Conservation (phyloP, 2,113 vertebrate genomes). For the Mustelus asterias region DNA sequence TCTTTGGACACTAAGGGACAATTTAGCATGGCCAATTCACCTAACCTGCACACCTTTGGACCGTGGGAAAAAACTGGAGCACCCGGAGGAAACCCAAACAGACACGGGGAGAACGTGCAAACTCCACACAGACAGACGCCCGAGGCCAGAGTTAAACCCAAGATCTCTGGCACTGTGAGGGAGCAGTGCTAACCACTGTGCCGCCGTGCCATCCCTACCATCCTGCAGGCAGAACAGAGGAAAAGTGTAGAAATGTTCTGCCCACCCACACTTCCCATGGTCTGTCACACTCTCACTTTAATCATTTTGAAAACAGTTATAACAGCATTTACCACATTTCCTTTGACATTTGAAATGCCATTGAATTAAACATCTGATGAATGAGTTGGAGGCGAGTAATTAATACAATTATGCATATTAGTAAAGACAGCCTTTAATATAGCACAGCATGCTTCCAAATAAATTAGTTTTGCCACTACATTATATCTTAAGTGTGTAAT, state of each 20-base stretch:
- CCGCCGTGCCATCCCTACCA: too few species aligned
- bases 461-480: not conserved
- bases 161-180: too few species aligned
- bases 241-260: not conserved
- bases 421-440: not conserved
- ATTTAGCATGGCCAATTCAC: too few species aligned
- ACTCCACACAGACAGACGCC: too few species aligned
- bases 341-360: not conserved
- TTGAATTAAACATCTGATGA: not conserved
- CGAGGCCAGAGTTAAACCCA: too few species aligned
- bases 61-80: too few species aligned
- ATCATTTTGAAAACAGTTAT: not conserved
- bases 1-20: too few species aligned
- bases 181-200: too few species aligned
- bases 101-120: too few species aligned
- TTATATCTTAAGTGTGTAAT: not conserved
- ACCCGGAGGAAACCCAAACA: too few species aligned
- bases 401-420: not conserved
- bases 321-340: not conserved
- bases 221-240: not conserved
- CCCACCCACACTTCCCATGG: constrained; percentile 15
- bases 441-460: not conserved
- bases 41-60: too few species aligned
- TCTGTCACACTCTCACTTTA: not conserved
- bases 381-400: not conserved